Evolutionary conservation across 1,140 invertebrate genomes (phyloP).

Genomic region (Lysiphlebus fabarum): DNA sequence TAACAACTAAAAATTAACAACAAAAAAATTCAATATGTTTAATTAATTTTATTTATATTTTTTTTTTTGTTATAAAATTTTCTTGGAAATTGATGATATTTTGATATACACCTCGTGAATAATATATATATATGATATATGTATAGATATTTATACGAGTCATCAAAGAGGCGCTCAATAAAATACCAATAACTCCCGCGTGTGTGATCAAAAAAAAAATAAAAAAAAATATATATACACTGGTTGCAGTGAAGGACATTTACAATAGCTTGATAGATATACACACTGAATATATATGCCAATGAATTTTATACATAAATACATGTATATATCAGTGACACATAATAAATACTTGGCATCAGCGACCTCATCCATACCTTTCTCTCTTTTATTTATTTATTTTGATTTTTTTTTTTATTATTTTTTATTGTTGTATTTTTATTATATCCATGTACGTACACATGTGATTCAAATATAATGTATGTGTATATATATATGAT

Average conservation of each 20-base stretch:
- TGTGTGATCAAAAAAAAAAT: conserved; percentile 4
- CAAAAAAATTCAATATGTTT: too few species aligned
- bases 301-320: too few species aligned
- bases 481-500: conserved; percentile 1
- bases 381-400: conserved; percentile 1
- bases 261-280: conserved; percentile 33
- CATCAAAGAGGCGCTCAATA: conserved; percentile 33
- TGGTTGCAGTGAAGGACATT: conserved; percentile 26
- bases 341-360: too few species aligned
- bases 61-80: conserved; percentile 4
- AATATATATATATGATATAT: too few species aligned
- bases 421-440: not conserved
- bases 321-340: too few species aligned
- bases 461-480: too few species aligned
- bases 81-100: conserved; percentile 14
- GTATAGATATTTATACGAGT: too few species aligned
- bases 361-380: too few species aligned
- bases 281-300: conserved; percentile 10
- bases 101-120: conserved; percentile 13
- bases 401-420: conserved; percentile 3
- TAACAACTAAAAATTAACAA: too few species aligned
- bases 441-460: too few species aligned
- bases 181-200: conserved; percentile 47
- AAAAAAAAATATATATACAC: not conserved
- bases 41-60: too few species aligned